Base-by-base conservation (phyloP, 2,797 vertebrate genomes). In the Pangasius mekongensis region DNA sequence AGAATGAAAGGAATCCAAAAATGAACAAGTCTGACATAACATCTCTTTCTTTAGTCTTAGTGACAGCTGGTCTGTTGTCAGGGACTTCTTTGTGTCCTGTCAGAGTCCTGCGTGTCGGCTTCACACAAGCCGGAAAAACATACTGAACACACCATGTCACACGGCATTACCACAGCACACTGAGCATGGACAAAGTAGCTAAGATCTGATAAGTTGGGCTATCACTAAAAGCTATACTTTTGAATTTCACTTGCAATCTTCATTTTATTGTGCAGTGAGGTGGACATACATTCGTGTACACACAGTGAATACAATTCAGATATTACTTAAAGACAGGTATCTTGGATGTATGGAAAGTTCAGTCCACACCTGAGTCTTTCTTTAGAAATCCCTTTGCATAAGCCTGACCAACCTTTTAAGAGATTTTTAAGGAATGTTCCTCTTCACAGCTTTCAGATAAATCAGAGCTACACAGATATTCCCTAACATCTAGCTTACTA, bases 181-280 rank as follows among this genome's bases (percentile, higher is more conserved):
- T 85, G 84, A 56, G 52, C 54, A 58, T 85, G 69, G 18, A 73
- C 67, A 85, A 73, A 27, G 52, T 52, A 39, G 33, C 22, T 24
- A 54, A 73, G 52, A 74, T 85, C 69, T 43, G 69, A 85, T 86
- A 43, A 62, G 24, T 11, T 30, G 27, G 5, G 10, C 54, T 64
- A 62, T 62, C 71, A 22, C 22, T 76, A 62, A 86, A 85, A 60
- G 24, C 10, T 69, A 14, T 60, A 30, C 54, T 58, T 33, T 58
- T 39, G 36, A 80, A 62, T 82, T 43, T 58, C 30, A 74, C 33
- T 4, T 56, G 71, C 67, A 43, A 4, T 36, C 20, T 36, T 27
- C 67, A 39, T 85, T 74, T 56, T 8, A 3, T 74, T 56, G 33
- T 58, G 54, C 30, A 73, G 33, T 60, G 22, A 56, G 54, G n/a